Percentiles rank a stretch among this genome's conserved stretches.
Conservation (phyloP, 2,797 vertebrate species). For the Cuculus canorus region DNA sequence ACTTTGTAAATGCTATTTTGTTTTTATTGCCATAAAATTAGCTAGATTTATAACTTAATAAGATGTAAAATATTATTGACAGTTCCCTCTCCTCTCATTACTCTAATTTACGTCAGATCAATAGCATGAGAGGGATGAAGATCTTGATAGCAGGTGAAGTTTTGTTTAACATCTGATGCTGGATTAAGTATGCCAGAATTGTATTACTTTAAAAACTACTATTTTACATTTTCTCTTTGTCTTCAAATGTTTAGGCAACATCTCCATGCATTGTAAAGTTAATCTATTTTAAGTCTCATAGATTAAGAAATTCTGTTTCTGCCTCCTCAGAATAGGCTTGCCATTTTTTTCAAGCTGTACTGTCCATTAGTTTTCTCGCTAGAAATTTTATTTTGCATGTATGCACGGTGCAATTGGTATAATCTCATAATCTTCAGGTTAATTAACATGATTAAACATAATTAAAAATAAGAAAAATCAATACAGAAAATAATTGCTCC, state of each 20-base stretch:
- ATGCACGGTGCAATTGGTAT: neutral
- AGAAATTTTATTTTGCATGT: neutral
- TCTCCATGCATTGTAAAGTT: neutral
- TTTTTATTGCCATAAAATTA: neutral
- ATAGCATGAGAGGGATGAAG: neutral
- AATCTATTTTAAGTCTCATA: neutral
- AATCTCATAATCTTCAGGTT: neutral
- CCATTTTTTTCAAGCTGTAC: neutral
- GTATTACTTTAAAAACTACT: neutral
- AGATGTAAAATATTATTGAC: neutral
- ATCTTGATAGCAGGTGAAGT: neutral
- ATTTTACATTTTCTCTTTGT: neutral
- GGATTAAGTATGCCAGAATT: neutral
- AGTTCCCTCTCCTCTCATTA: neutral
- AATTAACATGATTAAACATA: neutral
- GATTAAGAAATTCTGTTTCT: neutral
- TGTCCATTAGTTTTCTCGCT: neutral
- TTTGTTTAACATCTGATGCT: neutral
- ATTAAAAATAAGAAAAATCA: neutral
- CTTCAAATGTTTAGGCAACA: neutral
- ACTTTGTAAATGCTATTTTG: accelerated
- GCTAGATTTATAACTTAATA: neutral
- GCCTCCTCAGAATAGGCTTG: neutral
- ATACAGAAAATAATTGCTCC: neutral
- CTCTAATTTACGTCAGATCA: neutral